A percentile compares a stretch with the other conserved stretches of the same genome.
Evolutionary conservation across 2,797 vertebrate species (phyloP).

Genomic region (Falco naumanni): DNA sequence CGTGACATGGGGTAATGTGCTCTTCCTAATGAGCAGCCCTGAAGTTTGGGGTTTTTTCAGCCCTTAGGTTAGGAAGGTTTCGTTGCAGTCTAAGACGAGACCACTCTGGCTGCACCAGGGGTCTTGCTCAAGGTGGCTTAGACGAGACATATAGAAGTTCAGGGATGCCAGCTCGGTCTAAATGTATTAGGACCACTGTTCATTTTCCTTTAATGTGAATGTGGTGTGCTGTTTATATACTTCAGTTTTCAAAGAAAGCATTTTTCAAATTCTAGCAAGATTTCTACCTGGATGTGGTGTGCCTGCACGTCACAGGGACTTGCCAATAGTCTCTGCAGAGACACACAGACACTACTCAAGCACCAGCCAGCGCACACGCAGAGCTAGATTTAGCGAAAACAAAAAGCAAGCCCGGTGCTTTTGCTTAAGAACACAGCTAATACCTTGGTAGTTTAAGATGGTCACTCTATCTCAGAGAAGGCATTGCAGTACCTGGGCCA

Average conservation of each 20-base stretch:
- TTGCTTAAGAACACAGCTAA: neutral
- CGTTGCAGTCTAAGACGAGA: neutral
- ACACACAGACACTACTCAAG: neutral
- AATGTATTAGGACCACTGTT: neutral
- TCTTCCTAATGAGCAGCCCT: neutral
- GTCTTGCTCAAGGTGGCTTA: neutral
- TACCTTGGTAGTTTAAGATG: neutral
- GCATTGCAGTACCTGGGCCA: neutral
- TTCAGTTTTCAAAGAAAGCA: neutral
- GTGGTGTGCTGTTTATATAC: neutral
- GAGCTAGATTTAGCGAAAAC: neutral
- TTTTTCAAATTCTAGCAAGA: neutral
- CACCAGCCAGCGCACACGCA: neutral
- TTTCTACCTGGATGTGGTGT: neutral
- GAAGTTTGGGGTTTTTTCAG: accelerated
- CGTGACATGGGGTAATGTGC: neutral
- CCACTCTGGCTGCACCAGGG: accelerated
- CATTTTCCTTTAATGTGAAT: neutral
- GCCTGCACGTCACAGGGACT: neutral
- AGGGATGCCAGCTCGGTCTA: neutral
- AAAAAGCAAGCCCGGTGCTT: neutral
- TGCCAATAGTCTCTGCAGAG: neutral
- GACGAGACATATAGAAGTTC: neutral
- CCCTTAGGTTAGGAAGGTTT: neutral
- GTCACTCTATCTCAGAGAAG: neutral